These are phyloP conservation scores for Arnoldichthys spilopterus DNA, from an alignment of 2,797 vertebrate species.

Conservation along the genomic window DNA sequence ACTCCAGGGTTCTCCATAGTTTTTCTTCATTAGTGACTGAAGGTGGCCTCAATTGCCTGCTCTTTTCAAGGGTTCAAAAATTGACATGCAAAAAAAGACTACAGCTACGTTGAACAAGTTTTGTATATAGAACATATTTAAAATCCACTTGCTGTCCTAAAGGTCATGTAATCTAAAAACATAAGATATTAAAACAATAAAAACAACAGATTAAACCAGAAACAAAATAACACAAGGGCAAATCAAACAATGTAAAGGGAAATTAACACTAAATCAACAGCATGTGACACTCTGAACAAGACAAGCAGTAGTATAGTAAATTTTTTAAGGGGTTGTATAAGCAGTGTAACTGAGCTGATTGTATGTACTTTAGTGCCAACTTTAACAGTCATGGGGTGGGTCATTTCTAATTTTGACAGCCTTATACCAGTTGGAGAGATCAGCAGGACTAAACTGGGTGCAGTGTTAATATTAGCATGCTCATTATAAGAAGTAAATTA, in stretches of 20 bases:
- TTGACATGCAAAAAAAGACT: neutral
- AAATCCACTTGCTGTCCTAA: neutral
- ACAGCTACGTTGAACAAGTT: neutral
- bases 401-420: neutral
- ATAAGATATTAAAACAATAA: neutral
- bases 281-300: neutral
- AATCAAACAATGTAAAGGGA: too few species aligned
- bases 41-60: neutral
- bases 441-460: neutral
- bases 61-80: neutral
- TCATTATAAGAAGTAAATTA: neutral
- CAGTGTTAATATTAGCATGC: neutral
- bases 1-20: neutral
- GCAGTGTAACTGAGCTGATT: neutral
- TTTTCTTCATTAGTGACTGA: neutral
- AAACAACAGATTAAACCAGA: too few species aligned
- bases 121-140: neutral
- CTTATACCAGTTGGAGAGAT: neutral
- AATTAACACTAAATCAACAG: neutral
- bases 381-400: neutral
- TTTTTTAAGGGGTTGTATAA: neutral
- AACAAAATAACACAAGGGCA: too few species aligned
- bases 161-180: neutral
- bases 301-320: neutral
- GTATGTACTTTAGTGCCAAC: neutral